Percentiles rank a stretch among this genome's conserved stretches.
These are phyloP conservation scores for Damaliscus lunatus DNA, from an alignment of 2,113 vertebrate species.

Conservation along the genomic window DNA sequence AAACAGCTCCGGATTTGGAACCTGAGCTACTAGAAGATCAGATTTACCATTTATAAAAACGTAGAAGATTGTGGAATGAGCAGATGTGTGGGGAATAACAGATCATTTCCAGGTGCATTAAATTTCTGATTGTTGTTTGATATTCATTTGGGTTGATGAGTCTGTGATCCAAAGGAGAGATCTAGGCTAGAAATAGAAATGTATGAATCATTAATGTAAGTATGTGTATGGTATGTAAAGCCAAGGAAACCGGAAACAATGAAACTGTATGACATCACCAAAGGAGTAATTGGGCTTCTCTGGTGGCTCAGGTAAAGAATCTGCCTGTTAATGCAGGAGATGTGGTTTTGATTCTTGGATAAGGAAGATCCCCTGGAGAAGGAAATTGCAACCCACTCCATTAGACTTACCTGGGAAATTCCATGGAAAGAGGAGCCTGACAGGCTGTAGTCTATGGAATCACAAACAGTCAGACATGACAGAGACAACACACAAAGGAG, in stretches of 20 bases:
- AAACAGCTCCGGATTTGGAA: neutral
- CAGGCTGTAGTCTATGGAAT: neutral
- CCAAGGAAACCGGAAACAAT: accelerated
- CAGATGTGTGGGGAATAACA: accelerated
- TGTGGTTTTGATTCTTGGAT: neutral
- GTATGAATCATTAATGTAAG: neutral
- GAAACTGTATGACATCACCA: neutral
- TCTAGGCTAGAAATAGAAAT: neutral
- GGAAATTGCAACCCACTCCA: neutral
- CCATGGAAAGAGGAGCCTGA: neutral
- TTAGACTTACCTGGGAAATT: neutral
- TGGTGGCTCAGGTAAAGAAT: neutral
- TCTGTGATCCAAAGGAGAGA: neutral
- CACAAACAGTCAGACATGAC: neutral
- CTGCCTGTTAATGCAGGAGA: neutral
- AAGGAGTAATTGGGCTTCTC: neutral
- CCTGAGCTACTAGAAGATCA: neutral
- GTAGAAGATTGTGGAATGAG: neutral
- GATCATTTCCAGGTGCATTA: neutral
- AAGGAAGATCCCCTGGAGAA: neutral
- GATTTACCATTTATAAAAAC: neutral
- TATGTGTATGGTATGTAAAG: neutral
- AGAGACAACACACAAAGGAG: neutral
- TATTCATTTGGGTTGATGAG: neutral
- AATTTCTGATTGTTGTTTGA: neutral